Percentiles rank a stretch among this genome's conserved stretches.
These are phyloP conservation scores for Hemibagrus guttatus DNA, from an alignment of 2,797 vertebrate species.

Conservation along the genomic window DNA sequence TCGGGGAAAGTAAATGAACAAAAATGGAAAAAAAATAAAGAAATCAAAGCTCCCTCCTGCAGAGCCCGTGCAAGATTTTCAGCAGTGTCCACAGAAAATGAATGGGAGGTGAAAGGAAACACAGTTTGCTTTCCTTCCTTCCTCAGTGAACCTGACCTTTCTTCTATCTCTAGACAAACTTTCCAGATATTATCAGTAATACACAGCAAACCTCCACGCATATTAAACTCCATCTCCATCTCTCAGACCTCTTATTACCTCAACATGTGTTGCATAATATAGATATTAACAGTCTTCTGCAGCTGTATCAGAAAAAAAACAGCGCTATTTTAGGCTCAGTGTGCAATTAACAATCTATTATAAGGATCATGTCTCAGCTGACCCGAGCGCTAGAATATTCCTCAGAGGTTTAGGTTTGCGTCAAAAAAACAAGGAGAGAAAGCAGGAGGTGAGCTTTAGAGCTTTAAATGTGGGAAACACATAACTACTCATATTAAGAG, in stretches of 20 bases:
- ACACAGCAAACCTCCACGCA: neutral
- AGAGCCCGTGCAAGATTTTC: neutral
- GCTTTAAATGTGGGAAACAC: neutral
- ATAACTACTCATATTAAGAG: neutral
- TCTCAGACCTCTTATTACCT: neutral
- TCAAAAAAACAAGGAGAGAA: neutral
- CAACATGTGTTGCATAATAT: neutral
- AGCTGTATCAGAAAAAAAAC: neutral
- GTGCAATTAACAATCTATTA: neutral
- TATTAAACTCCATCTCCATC: neutral
- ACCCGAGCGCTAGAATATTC: neutral
- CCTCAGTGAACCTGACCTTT: neutral
- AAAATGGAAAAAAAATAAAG: neutral
- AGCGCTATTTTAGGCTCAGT: neutral
- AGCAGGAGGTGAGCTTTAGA: neutral
- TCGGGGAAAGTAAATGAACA: slow-evolving; percentile 6
- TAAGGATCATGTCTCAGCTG: neutral
- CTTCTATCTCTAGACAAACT: neutral
- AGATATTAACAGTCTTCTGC: too few relatives aligned
- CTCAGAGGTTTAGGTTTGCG: neutral
- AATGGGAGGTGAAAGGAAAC: neutral
- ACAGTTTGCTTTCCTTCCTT: neutral
- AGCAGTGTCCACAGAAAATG: neutral
- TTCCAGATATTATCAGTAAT: neutral
- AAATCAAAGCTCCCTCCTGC: neutral